Percentiles rank a stretch among this genome's conserved stretches.
Evolutionary conservation across 2,888 invertebrate species (phyloP).

Genomic region (Himalopsyche kuldschensis): DNA sequence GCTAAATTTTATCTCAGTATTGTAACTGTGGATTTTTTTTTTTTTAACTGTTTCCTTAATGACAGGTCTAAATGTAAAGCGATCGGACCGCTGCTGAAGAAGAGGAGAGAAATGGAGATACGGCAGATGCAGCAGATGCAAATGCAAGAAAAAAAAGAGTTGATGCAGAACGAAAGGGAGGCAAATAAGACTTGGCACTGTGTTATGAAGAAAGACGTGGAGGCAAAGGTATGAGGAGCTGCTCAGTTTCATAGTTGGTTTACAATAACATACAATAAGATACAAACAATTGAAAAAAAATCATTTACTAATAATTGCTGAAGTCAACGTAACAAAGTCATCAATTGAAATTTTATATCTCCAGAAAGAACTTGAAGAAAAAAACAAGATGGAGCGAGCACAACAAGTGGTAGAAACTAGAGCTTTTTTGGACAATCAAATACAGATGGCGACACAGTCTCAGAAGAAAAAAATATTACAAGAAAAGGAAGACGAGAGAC

Average conservation of each 20-base stretch:
- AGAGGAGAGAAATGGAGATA: slow-evolving; percentile 56
- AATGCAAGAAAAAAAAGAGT: slow-evolving; percentile 62
- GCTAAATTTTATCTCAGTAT: too few relatives aligned
- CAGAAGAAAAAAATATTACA: slow-evolving; percentile 1
- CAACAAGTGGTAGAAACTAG: slow-evolving; percentile 14
- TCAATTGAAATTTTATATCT: not conserved
- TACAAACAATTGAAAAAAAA: too few relatives aligned
- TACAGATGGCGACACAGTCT: slow-evolving; percentile 14
- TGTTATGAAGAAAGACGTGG: slow-evolving; percentile 60
- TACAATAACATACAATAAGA: not conserved
- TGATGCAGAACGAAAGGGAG: slow-evolving; percentile 58
- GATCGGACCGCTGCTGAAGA: slow-evolving; percentile 37
- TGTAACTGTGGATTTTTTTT: not conserved
- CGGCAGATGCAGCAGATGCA: slow-evolving; percentile 62
- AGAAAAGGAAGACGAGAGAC: slow-evolving; percentile 16
- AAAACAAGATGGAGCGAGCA: not conserved
- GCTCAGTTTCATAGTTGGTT: not conserved
- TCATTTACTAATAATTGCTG: too few relatives aligned
- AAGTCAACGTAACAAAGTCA: too few relatives aligned
- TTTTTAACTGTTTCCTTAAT: slow-evolving; percentile 3
- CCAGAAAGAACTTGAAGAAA: slow-evolving; percentile 20
- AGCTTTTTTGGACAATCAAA: slow-evolving; percentile 26
- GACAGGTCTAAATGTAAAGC: slow-evolving; percentile 32
- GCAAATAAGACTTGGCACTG: slow-evolving; percentile 65
- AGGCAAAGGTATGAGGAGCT: slow-evolving; percentile 45